A percentile compares a stretch with the other conserved stretches of the same genome.
Evolutionary conservation across 2,797 vertebrate genomes (phyloP).

Genomic region (Iguana delicatissima): DNA sequence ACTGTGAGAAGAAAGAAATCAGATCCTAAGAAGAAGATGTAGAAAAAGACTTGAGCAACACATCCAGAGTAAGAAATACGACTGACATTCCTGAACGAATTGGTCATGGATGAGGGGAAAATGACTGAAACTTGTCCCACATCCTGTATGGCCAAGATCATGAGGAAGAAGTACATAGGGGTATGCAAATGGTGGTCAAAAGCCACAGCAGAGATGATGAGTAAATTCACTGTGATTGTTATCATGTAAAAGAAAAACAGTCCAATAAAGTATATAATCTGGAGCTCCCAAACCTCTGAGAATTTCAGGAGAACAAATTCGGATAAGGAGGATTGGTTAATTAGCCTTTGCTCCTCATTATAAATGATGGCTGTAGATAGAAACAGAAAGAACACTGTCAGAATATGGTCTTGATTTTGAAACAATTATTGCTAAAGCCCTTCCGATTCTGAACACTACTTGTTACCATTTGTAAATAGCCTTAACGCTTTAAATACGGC

Average conservation of each 20-base stretch:
- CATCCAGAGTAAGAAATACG: no score
- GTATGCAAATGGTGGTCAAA: neutral
- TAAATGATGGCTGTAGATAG: no score
- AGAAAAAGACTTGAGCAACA: neutral
- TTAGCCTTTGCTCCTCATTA: no score
- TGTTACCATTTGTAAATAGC: no score
- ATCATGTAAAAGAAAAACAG: neutral
- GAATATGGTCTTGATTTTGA: no score
- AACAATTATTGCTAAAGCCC: no score
- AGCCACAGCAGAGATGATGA: neutral
- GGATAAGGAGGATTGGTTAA: neutral
- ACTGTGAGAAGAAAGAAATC: slow-evolving; percentile 20
- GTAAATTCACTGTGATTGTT: neutral
- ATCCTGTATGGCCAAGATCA: slow-evolving; percentile 9
- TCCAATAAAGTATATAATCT: neutral
- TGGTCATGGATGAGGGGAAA: neutral
- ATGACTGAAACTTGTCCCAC: neutral
- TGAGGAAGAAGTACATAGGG: slow-evolving; percentile 32
- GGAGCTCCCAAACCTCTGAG: neutral
- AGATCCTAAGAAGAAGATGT: neutral
- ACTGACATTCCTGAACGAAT: neutral
- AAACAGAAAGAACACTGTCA: no score
- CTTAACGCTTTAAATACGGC: no score
- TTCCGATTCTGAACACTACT: no score
- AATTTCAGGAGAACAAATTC: slow-evolving; percentile 10